A percentile compares a stretch with the other conserved stretches of the same genome.
These are phyloP conservation scores for Bombus confusus DNA, from an alignment of 1,140 invertebrate species.

Conservation along the genomic window DNA sequence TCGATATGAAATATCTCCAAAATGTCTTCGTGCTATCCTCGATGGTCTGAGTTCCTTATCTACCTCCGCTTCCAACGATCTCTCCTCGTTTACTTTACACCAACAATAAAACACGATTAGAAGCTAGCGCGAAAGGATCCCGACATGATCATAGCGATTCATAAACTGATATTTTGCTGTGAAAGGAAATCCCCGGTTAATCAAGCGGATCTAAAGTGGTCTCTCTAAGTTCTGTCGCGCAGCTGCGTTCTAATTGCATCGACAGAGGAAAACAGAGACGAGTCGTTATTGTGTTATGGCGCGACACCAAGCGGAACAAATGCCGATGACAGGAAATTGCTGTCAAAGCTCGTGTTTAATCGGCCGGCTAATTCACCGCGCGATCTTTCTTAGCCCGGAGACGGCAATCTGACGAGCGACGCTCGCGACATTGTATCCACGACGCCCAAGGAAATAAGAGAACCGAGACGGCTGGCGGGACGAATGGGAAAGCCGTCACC, in stretches of 20 bases:
- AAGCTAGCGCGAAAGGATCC: too few relatives aligned
- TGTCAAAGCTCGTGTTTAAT: constrained; percentile 35
- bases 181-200: neutral
- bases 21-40: neutral
- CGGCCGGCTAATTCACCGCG: constrained; percentile 29
- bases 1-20: neutral
- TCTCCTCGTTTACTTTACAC: neutral
- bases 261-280: neutral
- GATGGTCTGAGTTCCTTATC: neutral
- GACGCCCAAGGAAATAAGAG: neutral
- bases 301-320: constrained; percentile 38
- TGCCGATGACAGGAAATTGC: constrained; percentile 48
- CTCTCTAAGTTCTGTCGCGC: neutral
- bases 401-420: neutral
- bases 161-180: neutral
- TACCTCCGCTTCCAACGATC: neutral
- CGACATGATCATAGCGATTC: too few relatives aligned
- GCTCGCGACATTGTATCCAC: constrained; percentile 1
- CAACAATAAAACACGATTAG: neutral
- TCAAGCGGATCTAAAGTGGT: neutral
- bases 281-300: constrained; percentile 21
- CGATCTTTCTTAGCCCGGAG: neutral
- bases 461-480: neutral
- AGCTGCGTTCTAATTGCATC: constrained; percentile 31
- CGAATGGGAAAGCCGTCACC: neutral